Conservation (phyloP, 1,140 invertebrate genomes). For the Leptinotarsa undecemlineata region DNA sequence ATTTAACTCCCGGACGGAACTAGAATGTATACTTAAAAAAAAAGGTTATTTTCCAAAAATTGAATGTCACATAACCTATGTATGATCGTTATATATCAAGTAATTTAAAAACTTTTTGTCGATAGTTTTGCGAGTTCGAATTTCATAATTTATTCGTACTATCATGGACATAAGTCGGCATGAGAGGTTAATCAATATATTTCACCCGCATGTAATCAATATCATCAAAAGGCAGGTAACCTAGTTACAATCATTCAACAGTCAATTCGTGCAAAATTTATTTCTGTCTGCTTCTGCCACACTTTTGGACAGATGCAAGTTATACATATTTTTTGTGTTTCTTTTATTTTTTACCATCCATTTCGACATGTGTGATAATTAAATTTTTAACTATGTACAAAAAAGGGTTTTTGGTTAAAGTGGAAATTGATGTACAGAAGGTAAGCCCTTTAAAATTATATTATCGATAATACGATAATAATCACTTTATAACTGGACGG, state of each 20-base stretch:
- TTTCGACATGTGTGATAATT: neutral
- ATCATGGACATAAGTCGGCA: too few relatives aligned
- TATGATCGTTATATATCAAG: too few relatives aligned
- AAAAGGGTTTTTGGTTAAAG: conserved; percentile 49
- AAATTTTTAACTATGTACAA: conserved; percentile 23
- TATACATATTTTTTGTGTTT: neutral
- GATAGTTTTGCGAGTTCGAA: too few relatives aligned
- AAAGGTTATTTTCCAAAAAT: too few relatives aligned
- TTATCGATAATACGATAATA: too few relatives aligned
- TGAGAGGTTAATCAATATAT: neutral
- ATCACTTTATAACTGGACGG: too few relatives aligned
- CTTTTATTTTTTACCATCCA: neutral
- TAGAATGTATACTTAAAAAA: too few relatives aligned
- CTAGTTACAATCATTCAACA: conserved; percentile 9
- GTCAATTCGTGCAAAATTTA: conserved; percentile 8
- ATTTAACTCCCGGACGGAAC: too few relatives aligned
- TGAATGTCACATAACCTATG: too few relatives aligned
- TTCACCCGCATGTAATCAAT: conserved; percentile 2
- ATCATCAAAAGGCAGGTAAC: neutral
- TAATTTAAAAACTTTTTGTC: too few relatives aligned
- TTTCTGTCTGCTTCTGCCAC: neutral
- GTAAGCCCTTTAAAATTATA: conserved; percentile 29
- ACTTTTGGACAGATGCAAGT: neutral
- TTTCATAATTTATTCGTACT: too few relatives aligned
- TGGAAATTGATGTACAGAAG: conserved; percentile 51